These are phyloP conservation scores for Phalera bucephala DNA, from an alignment of 2,888 invertebrate genomes.

Conservation along the genomic window DNA sequence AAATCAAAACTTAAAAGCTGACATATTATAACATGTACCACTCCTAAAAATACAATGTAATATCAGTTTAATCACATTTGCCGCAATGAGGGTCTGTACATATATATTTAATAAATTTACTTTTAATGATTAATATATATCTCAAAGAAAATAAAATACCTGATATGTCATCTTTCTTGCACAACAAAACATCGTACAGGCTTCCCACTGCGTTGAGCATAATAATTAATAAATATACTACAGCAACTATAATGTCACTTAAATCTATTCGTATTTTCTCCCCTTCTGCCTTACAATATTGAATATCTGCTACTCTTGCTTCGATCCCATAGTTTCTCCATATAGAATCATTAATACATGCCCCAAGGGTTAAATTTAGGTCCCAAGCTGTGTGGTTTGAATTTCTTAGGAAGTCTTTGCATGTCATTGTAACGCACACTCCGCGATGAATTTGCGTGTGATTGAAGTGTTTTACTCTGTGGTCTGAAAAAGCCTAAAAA, in stretches of 20 bases:
- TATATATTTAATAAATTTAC: no score
- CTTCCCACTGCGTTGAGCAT: conserved; percentile 57
- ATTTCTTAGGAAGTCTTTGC: conserved; percentile 37
- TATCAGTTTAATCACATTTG: no score
- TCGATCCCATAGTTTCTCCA: conserved; percentile 54
- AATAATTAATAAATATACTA: conserved; percentile 52
- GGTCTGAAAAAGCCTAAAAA: conserved; percentile 62
- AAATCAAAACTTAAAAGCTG: no score
- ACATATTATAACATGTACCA: no score
- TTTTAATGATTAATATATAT: no score
- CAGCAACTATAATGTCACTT: conserved; percentile 52
- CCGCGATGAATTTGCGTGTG: conserved; percentile 69
- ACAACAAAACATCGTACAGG: conserved; percentile 46
- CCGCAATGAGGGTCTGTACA: no score
- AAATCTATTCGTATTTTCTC: conserved; percentile 41
- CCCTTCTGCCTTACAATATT: conserved; percentile 53
- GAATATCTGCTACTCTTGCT: conserved; percentile 43
- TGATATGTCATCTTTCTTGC: conserved; percentile 36
- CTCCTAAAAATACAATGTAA: no score
- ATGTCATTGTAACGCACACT: conserved; percentile 57
- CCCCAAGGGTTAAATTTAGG: conserved; percentile 50
- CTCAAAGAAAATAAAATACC: no score
- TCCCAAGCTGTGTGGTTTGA: conserved; percentile 26
- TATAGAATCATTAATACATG: conserved; percentile 60
- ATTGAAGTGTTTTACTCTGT: conserved; percentile 63